Conservation (phyloP, 1,140 invertebrate species). For the Drosophila teissieri region DNA sequence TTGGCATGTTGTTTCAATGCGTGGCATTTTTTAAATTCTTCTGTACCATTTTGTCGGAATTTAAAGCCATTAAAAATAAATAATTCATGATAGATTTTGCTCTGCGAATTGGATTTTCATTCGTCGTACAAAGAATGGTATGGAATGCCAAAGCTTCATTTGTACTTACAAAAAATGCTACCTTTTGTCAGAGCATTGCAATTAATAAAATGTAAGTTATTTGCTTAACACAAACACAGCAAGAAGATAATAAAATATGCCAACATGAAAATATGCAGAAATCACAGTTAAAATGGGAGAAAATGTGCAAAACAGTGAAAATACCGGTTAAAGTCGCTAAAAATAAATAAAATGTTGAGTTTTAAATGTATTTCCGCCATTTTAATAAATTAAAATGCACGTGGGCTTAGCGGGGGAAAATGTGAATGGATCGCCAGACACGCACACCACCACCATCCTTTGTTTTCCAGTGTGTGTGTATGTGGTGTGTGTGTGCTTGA, state of each 20-base stretch:
- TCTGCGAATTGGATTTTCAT: neutral
- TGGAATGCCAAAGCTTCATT: constrained; percentile 8
- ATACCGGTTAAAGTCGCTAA: constrained; percentile 5
- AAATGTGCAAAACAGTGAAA: constrained; percentile 9
- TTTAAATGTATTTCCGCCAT: constrained; percentile 80
- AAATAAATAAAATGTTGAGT: constrained; percentile 58
- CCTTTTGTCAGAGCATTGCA: constrained; percentile 10
- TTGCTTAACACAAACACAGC: constrained; percentile 18
- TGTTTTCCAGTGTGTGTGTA: constrained; percentile 14
- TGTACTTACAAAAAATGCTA: constrained; percentile 15
- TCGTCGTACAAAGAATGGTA: neutral
- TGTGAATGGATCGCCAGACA: constrained; percentile 64
- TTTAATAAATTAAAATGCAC: constrained; percentile 82
- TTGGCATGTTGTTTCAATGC: too few species aligned
- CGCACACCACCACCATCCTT: constrained; percentile 5
- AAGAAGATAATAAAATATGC: constrained; percentile 22
- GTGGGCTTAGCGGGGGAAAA: constrained; percentile 62
- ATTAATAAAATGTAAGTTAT: constrained; percentile 62
- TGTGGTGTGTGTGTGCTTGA: neutral
- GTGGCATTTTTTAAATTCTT: too few species aligned
- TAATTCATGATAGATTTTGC: neutral
- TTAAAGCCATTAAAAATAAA: too few species aligned
- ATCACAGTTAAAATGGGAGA: constrained; percentile 28
- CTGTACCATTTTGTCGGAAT: too few species aligned
- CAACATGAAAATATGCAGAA: constrained; percentile 36